These are phyloP conservation scores for Apteryx mantelli DNA, from an alignment of 2,113 vertebrate species.

Conservation along the genomic window DNA sequence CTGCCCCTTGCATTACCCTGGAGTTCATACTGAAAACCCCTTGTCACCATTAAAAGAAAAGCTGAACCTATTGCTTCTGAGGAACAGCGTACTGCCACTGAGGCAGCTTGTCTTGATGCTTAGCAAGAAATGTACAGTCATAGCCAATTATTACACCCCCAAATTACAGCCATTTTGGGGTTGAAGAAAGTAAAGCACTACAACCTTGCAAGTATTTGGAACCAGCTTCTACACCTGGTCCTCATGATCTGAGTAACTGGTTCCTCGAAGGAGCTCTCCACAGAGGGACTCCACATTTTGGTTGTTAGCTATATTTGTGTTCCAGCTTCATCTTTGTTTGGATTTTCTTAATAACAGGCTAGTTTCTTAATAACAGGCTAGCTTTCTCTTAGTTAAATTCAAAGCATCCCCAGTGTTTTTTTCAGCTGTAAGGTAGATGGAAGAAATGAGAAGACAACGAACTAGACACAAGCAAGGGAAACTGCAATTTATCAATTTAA, in stretches of 20 bases:
- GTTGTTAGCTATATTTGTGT: not conserved
- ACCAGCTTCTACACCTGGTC: not conserved
- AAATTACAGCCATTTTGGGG: not conserved
- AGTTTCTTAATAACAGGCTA: not conserved
- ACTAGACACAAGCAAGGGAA: conserved; percentile 28
- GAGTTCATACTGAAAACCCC: not conserved
- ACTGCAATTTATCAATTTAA: not conserved
- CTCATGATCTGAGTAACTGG: not conserved
- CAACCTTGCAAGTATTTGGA: not conserved
- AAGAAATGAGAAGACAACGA: not conserved
- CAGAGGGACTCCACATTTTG: not conserved
- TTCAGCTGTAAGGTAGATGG: not conserved
- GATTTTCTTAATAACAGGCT: not conserved
- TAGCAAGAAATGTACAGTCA: not conserved
- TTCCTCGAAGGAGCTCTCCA: not conserved
- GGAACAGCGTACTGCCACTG: not conserved
- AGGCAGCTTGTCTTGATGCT: not conserved
- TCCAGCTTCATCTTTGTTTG: not conserved
- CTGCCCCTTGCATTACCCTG: not conserved
- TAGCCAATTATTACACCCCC: not conserved
- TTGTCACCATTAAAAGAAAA: not conserved
- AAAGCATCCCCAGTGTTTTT: not conserved
- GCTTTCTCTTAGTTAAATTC: not conserved
- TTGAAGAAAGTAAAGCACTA: not conserved
- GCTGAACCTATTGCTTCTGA: not conserved